These are phyloP conservation scores for Nematostella vectensis DNA, from an alignment of 92 coral and sea anemone genomes.

Conservation along the genomic window DNA sequence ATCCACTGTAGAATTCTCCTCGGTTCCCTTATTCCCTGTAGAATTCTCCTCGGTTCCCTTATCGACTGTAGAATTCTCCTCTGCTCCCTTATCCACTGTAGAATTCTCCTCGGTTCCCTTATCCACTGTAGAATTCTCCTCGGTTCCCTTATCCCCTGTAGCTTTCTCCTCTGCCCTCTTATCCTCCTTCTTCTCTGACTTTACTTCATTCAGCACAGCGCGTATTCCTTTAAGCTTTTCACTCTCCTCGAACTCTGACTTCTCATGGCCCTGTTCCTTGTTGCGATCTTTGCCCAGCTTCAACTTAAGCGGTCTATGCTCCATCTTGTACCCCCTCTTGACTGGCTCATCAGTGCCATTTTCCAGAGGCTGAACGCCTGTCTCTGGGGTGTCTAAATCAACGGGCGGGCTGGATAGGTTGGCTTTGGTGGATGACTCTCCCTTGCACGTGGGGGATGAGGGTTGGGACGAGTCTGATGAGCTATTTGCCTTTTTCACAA, in stretches of 20 bases:
- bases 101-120: no score
- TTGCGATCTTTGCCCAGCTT: constrained; percentile 38
- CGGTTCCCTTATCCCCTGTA: no score
- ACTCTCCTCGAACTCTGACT: constrained; percentile 59
- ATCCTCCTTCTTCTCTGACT: no score
- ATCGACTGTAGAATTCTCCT: no score
- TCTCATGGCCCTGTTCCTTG: constrained; percentile 9
- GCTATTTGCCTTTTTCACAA: constrained; percentile 29
- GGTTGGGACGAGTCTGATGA: not conserved
- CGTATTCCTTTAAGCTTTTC: constrained; percentile 62
- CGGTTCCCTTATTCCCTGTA: no score
- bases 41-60: no score
- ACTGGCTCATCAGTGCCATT: constrained; percentile 2
- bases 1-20: no score
- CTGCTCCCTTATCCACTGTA: no score
- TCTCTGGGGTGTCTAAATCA: not conserved
- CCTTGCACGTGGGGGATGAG: not conserved
- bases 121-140: no score
- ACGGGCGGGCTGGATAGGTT: no score
- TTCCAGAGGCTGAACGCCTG: not conserved
- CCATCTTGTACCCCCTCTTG: constrained; percentile 11
- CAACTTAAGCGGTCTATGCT: constrained; percentile 62
- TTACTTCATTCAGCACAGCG: constrained; percentile 53
- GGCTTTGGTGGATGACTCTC: not conserved
- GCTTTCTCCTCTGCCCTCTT: no score